These are phyloP conservation scores for Lithophane leautieri DNA, from an alignment of 2,888 invertebrate genomes.

Conservation along the genomic window DNA sequence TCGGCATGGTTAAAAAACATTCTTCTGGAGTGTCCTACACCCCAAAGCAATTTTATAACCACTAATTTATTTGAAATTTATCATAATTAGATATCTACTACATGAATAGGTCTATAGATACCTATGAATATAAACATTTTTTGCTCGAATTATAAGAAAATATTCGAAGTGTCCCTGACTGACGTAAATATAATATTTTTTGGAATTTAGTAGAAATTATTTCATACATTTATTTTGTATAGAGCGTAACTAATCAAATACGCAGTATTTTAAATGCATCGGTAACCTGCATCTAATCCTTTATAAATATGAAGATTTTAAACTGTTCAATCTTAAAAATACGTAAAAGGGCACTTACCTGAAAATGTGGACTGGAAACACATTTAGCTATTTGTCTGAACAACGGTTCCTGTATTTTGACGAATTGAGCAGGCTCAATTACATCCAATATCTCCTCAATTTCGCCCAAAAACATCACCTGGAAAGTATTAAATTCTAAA, in stretches of 20 bases:
- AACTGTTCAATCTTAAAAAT: slow-evolving; percentile 3
- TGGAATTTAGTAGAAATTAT: background rate
- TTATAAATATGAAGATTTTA: background rate
- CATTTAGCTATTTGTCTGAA: slow-evolving; percentile 99
- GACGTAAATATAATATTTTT: no score
- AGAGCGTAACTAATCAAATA: background rate
- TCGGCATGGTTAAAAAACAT: background rate
- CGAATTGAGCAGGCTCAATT: slow-evolving; percentile 99
- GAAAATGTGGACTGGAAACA: slow-evolving; percentile 99
- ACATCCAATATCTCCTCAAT: slow-evolving; percentile 99
- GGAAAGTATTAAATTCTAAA: slow-evolving; percentile 65
- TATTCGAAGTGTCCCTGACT: background rate
- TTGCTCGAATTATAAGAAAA: background rate
- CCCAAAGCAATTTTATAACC: background rate
- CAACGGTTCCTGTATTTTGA: slow-evolving; percentile 99
- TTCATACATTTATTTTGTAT: background rate
- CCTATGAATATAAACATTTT: no score
- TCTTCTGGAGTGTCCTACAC: background rate
- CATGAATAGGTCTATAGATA: background rate
- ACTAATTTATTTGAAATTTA: background rate
- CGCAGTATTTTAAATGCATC: background rate
- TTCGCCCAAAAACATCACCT: slow-evolving; percentile 99
- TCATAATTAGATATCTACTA: background rate
- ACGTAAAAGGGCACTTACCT: slow-evolving; percentile 90
- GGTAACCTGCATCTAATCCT: background rate